Evolutionary conservation across 1,140 invertebrate genomes (phyloP).

Genomic region (Drosophila tsacasi): DNA sequence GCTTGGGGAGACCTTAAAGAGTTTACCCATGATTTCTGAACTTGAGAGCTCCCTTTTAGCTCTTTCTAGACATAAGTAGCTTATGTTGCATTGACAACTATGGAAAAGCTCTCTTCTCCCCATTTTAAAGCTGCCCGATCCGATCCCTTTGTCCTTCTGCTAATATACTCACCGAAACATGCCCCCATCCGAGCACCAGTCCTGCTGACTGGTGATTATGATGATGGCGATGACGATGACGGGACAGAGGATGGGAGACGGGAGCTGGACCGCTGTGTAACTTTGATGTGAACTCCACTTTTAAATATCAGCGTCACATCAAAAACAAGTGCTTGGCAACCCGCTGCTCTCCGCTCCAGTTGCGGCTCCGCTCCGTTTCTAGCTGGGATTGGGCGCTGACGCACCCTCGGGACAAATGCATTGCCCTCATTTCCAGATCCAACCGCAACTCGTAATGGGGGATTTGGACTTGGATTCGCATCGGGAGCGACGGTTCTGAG

Average conservation of each 20-base stretch:
- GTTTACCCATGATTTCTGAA: constrained; percentile 8
- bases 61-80: constrained; percentile 24
- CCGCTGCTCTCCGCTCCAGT: constrained; percentile 32
- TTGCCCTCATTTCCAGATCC: constrained; percentile 69
- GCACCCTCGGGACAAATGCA: constrained; percentile 71
- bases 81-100: constrained; percentile 42
- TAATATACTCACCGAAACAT: constrained; percentile 15
- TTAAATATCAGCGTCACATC: constrained; percentile 81
- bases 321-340: constrained; percentile 70
- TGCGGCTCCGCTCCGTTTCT: constrained; percentile 8
- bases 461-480: constrained; percentile 16
- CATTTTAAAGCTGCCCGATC: constrained; percentile 5
- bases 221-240: constrained; percentile 23
- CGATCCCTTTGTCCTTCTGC: constrained; percentile 12
- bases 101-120: background rate
- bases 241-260: constrained; percentile 28
- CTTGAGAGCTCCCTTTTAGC: background rate
- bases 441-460: constrained; percentile 48
- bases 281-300: constrained; percentile 71
- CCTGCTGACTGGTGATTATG: constrained; percentile 24
- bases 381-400: constrained; percentile 26
- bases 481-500: constrained; percentile 10
- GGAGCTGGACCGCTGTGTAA: constrained; percentile 46
- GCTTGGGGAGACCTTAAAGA: background rate
- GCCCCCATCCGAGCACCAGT: constrained; percentile 4